These are phyloP conservation scores for Andrena chrysosceles DNA, from an alignment of 2,888 invertebrate genomes.

Conservation along the genomic window DNA sequence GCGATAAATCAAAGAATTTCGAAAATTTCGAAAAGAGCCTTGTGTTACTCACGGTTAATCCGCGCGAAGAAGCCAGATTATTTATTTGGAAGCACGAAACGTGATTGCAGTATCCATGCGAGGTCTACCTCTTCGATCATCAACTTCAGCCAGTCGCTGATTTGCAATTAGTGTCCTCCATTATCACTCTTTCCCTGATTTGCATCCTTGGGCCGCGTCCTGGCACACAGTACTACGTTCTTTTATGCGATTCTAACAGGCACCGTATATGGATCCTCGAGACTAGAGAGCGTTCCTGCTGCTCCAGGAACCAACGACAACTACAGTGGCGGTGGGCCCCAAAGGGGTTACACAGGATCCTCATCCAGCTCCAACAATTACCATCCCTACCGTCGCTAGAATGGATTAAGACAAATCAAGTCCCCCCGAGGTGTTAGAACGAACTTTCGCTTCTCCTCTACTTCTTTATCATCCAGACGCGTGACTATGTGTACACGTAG, in stretches of 20 bases:
- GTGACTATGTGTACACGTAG: neutral
- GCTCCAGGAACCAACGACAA: slow-evolving; percentile 79
- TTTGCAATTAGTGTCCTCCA: slow-evolving; percentile 16
- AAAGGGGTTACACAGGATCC: slow-evolving; percentile 78
- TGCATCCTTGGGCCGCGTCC: slow-evolving; percentile 65
- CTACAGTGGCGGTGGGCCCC: slow-evolving; percentile 78
- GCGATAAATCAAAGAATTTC: neutral
- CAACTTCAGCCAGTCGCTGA: neutral
- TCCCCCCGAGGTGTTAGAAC: slow-evolving; percentile 25
- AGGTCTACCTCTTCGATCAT: slow-evolving; percentile 25
- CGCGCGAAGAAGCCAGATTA: neutral
- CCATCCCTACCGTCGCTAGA: slow-evolving; percentile 82
- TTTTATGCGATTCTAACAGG: slow-evolving; percentile 82
- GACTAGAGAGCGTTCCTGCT: slow-evolving; percentile 75
- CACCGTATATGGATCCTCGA: slow-evolving; percentile 78
- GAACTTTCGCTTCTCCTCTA: slow-evolving; percentile 37
- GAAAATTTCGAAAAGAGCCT: neutral
- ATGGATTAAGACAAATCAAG: slow-evolving; percentile 48
- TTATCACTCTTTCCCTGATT: slow-evolving; percentile 27
- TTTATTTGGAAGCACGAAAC: neutral
- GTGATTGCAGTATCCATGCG: neutral
- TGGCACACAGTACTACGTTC: slow-evolving; percentile 79
- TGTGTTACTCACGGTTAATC: too few species aligned
- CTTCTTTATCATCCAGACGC: slow-evolving; percentile 19
- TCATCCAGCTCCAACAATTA: slow-evolving; percentile 80